Conservation (phyloP, 2,113 vertebrate species). For the Scomber scombrus region DNA sequence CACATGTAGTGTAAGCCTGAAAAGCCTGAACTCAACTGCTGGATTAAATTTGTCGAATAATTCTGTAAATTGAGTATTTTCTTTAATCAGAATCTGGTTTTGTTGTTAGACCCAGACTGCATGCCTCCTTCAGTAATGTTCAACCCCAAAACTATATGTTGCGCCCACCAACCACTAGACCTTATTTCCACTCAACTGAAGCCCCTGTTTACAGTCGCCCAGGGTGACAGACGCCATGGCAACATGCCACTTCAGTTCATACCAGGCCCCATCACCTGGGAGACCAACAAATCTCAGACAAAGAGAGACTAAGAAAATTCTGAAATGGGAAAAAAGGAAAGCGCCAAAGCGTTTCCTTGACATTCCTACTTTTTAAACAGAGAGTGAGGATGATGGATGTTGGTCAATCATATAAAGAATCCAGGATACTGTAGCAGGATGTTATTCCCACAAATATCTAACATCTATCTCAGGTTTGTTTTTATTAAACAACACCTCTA, state of each 20-base stretch:
- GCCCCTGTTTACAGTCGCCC: constrained; percentile 85
- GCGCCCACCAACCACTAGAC: constrained; percentile 49
- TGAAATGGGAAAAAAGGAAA: constrained; percentile 34
- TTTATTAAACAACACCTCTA: neutral
- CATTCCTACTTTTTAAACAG: neutral
- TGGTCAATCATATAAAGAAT: neutral
- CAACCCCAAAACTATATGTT: constrained; percentile 16
- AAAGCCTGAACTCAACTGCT: too few species aligned
- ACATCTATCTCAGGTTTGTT: too few species aligned
- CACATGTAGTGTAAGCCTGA: too few species aligned
- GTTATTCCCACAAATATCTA: neutral
- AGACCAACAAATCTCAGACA: constrained; percentile 75
- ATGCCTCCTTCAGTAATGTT: constrained; percentile 34
- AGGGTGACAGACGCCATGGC: constrained; percentile 82
- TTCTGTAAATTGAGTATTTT: neutral
- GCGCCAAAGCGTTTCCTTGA: neutral
- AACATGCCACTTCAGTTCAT: constrained; percentile 82
- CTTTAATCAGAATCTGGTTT: neutral
- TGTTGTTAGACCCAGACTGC: constrained; percentile 4
- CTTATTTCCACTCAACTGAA: constrained; percentile 53
- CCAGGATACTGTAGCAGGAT: too few species aligned
- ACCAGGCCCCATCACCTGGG: constrained; percentile 83
- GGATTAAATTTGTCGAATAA: neutral
- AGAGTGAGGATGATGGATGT: neutral
- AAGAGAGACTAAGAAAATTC: constrained; percentile 60